Base-by-base conservation (phyloP, 2,797 vertebrate species). In the Acridotheres tristis region DNA sequence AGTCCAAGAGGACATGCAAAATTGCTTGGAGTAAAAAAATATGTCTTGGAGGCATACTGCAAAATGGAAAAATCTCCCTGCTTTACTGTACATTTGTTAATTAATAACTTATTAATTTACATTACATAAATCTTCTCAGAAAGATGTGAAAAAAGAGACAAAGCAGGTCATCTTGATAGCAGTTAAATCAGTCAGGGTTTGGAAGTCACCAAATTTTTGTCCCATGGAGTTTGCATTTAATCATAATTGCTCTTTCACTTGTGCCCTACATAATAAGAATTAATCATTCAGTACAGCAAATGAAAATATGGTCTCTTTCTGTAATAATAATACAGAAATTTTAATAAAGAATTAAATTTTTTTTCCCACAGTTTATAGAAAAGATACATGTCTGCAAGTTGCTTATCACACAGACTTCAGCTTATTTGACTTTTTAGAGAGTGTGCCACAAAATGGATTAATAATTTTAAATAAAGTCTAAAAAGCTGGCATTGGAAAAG, bases 131-230 rank as follows among this genome's bases (percentile, higher is more conserved):
- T 91, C 89, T 83, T 91, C 89, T 83, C 47, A 55, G 57, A 88
- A 91, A 42, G 11, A 94, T 68, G 62, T 92, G 57, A 89, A 93
- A 91, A 71, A 50, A 71, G 51, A 74, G 66, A 38, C 30, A 73
- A 71, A 81, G 54, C 63, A 76, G 87, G 58, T 96, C 94, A 94
- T 94, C 61, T 30, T 94, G 82, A 76, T 94, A 78, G 53, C 42
- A 94, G 38, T 93, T 97, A 95, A 94, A 96, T 95, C 50, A 47
- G 72, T 83, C 80, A 93, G 58, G 36, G 63, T 87, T 68, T 65
- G 15, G 72, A 92, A 96, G 43, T 95, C 87, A 78, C 92, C 93
- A 89, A 92, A 96, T 97, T 97, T 97, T 96, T 95, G 86, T 96
- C 94, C 66, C 90, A 13, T 95, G 73, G 42, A 50, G 78, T 95